A percentile compares a stretch with the other conserved stretches of the same genome.
phyloP scores from a whole-genome alignment of 2,888 invertebrate species.

The Dicyrtomina minuta region DNA sequence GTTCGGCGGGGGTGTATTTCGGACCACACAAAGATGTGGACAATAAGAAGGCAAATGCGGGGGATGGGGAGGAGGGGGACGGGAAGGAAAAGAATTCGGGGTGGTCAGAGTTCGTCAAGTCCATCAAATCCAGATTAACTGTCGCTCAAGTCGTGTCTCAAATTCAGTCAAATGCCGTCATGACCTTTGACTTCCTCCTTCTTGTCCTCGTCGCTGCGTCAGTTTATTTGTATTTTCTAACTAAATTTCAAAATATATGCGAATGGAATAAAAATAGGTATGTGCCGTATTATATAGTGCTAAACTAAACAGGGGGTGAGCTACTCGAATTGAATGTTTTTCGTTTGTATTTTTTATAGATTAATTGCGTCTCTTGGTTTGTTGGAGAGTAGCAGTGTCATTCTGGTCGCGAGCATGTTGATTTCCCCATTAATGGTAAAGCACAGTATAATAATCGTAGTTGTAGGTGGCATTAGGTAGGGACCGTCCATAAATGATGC shows the following conservation, averaged over 20 bases:
- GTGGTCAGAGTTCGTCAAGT: conserved; percentile 67
- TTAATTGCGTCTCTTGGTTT: conserved; percentile 73
- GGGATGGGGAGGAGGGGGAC: background rate
- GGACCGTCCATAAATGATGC: too few species aligned
- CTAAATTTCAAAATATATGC: background rate
- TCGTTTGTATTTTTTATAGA: conserved; percentile 59
- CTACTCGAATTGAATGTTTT: too few species aligned
- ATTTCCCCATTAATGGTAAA: conserved; percentile 70
- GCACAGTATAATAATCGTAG: too few species aligned
- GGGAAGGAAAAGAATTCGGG: background rate
- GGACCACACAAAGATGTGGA: conserved; percentile 12
- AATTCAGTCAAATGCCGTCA: conserved; percentile 67
- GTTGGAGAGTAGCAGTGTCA: conserved; percentile 72
- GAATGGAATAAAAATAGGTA: background rate
- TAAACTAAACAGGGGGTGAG: too few species aligned
- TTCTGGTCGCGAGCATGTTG: conserved; percentile 73
- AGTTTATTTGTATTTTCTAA: conserved; percentile 49
- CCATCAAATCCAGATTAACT: conserved; percentile 68
- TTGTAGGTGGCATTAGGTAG: too few species aligned
- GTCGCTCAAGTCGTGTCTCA: conserved; percentile 71
- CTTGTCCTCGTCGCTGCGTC: conserved; percentile 71
- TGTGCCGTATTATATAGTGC: too few species aligned
- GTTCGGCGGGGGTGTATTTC: conserved; percentile 36
- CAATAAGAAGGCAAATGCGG: background rate
- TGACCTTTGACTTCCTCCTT: conserved; percentile 76